These are phyloP conservation scores for Ellobius talpinus DNA, from an alignment of 2,113 vertebrate genomes.

Conservation along the genomic window DNA sequence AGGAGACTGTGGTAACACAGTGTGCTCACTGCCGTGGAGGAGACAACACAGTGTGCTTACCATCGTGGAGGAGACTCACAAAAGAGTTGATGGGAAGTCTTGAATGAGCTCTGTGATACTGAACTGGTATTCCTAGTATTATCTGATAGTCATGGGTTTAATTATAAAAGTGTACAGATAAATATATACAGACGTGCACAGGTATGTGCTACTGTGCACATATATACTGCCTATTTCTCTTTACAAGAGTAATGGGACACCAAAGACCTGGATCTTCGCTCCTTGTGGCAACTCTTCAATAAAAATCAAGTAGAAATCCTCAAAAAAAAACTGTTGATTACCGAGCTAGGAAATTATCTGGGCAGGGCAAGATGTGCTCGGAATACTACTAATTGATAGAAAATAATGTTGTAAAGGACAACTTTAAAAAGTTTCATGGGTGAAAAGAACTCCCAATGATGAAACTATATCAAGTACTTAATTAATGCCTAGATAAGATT, in stretches of 20 bases:
- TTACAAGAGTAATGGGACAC: background rate
- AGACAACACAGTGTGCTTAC: background rate
- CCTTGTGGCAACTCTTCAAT: background rate
- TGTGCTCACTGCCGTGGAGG: background rate
- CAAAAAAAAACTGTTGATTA: background rate
- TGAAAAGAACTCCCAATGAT: background rate
- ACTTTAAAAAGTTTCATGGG: background rate
- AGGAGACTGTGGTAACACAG: background rate
- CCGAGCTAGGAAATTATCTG: background rate
- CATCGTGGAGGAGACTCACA: background rate
- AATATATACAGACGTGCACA: background rate
- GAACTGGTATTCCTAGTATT: background rate
- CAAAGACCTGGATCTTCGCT: background rate
- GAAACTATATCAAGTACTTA: background rate
- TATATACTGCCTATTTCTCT: background rate
- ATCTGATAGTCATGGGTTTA: background rate
- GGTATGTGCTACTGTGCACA: background rate
- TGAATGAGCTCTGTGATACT: background rate
- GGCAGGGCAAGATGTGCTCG: background rate
- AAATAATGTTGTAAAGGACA: background rate
- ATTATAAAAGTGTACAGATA: background rate
- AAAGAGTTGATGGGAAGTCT: background rate
- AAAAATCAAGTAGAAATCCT: background rate
- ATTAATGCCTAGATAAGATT: background rate
- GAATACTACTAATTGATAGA: background rate